Evolutionary conservation across 2,113 vertebrate genomes (phyloP), one percentile per base, ranked within the genome.

Genomic region (Gymnogyps californianus): DNA sequence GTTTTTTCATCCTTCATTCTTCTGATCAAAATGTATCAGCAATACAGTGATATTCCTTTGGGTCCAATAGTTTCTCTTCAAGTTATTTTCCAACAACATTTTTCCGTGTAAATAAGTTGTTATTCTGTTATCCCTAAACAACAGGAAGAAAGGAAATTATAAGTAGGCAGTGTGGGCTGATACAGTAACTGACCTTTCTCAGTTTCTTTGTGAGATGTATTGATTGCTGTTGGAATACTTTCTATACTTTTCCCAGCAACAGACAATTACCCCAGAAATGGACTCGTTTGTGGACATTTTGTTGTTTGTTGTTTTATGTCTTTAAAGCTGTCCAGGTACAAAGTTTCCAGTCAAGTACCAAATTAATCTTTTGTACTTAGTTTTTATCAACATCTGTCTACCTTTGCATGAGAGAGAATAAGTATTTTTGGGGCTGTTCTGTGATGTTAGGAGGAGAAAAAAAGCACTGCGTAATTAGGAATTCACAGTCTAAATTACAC

Each of bases 51-150:
- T 96, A 90, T 96, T 98, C 98, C 96, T 97, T 96, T 95, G 97
- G 97, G 92, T 97, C 81, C 93, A 95, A 80, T 93, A 94, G 86
- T 58, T 92, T 88, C 14, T 94, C 47, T 78, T 97, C 94, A 81
- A 94, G 97, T 96, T 97, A 97, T 96, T 98, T 98, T 98, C 98
- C 96, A 98, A 97, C 66, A 95, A 98, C 98, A 96, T 98, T 94
- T 94, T 95, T 98, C 90, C 67, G 59, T 96, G 97, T 98, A 97
- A 98, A 97, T 98, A 98, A 98, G 97, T 98, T 98, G 97, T 98
- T 95, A 95, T 70, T 94, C 91, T 83, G 51, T 92, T 95, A 87
- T 91, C 24, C 76, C 52, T 59, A 87, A 93, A 66, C n/a, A 90
- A 65, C 58, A 90, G 47, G 15, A 89, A 88, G 69, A 94, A 83